Conservation (phyloP, 2,888 invertebrate genomes). For the Octodonta nipae region DNA sequence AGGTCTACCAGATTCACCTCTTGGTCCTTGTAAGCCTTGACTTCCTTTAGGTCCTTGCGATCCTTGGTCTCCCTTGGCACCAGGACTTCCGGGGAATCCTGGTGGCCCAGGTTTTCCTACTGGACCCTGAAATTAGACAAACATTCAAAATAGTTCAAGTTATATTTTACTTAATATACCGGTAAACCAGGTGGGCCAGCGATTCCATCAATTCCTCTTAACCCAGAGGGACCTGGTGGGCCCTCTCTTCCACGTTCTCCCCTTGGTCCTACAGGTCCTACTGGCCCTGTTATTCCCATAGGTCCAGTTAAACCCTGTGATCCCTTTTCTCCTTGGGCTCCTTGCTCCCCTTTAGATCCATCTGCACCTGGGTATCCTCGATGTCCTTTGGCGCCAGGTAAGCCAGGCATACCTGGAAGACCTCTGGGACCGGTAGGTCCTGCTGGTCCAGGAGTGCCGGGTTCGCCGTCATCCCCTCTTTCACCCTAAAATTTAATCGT, state of each 20-base stretch:
- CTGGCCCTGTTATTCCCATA: conserved; percentile 58
- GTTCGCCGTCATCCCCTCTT: conserved; percentile 68
- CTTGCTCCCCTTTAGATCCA: conserved; percentile 71
- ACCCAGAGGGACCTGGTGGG: conserved; percentile 60
- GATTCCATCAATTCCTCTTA: conserved; percentile 67
- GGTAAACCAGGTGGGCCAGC: conserved; percentile 64
- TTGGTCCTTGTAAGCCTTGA: conserved; percentile 66
- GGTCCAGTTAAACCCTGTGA: conserved; percentile 48
- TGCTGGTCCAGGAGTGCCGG: conserved; percentile 54
- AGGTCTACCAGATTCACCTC: conserved; percentile 66
- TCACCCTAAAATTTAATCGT: conserved; percentile 45
- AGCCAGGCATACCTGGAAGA: conserved; percentile 56
- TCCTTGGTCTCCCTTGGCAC: conserved; percentile 70
- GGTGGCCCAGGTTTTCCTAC: conserved; percentile 72
- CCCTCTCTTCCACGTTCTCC: conserved; percentile 80
- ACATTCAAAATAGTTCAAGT: not conserved
- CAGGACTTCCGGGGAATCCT: conserved; percentile 72
- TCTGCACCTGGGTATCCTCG: conserved; percentile 67
- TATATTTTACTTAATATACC: conserved; percentile 33
- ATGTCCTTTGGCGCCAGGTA: conserved; percentile 73
- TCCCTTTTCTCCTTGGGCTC: conserved; percentile 63
- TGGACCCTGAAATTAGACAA: conserved; percentile 44
- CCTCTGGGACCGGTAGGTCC: conserved; percentile 67
- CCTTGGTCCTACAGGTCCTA: conserved; percentile 63
- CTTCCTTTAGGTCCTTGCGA: conserved; percentile 63